Base-by-base conservation (phyloP, 2,113 vertebrate genomes). In the Tympanuchus pallidicinctus region DNA sequence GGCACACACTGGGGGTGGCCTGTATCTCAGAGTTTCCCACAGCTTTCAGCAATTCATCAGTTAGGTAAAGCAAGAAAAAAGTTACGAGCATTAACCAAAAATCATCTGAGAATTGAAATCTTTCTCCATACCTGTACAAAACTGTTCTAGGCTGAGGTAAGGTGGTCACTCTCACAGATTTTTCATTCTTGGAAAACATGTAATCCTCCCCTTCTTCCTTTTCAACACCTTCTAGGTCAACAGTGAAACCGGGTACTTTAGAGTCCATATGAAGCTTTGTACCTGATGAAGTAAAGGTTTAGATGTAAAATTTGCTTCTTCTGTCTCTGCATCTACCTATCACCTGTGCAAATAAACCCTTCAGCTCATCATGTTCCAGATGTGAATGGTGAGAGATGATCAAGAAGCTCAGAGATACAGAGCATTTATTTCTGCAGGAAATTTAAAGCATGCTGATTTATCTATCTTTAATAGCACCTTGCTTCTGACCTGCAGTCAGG, bases 271-370 rank as follows among this genome's bases (percentile, higher is more conserved):
- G 59, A 65, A 95, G 73, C 67, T 93, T 65, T 64, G 79, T 13
- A 30, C 52, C 98, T 98, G 82, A 64, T 78, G 45, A 80, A 48
- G 25, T 94, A 92, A 95, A 48, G 21, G 32, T 40, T 19, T 2
- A 79, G 57, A 78, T 50, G 24, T 22, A 42, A 71, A 71, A 3
- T 81, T 4, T 66, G 21, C 25, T 59, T 38, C 28, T n/a, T 72
- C 52, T 65, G 10, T 12, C 43, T 24, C 66, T 48, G 13, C 18
- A 82, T 4, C 32, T 50, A 69, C 5, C 48, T 45, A 22, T 6
- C 61, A 50, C 16, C 24, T 32, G 66, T 59, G 38, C 67, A 88
- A 71, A 79, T 1, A 79, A 75, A 43, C 2, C 8, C 40, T 69
- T 52, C n/a, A 67, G 67, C 40, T 66, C 64, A 61, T 3, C n/a